Evolutionary conservation across 1,140 invertebrate species (phyloP).

Genomic region (Diachasmimorpha longicaudata): DNA sequence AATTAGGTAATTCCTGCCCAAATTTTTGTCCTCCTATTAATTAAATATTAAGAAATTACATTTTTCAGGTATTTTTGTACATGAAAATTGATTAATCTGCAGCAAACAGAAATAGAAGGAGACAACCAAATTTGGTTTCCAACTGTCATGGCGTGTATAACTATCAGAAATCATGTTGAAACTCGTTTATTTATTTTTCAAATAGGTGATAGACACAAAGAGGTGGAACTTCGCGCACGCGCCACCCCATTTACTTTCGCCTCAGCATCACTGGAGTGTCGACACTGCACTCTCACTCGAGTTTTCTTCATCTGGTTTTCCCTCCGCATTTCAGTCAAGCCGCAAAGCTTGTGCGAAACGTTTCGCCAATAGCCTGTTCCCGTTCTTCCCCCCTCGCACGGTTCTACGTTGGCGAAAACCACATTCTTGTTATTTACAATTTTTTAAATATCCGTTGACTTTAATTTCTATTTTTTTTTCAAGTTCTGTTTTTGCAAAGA

Average conservation of each 20-base stretch:
- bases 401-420: too few species aligned
- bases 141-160: background rate
- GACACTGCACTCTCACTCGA: background rate
- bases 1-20: too few species aligned
- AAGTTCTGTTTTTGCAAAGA: too few species aligned
- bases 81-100: too few species aligned
- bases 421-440: too few species aligned
- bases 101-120: background rate
- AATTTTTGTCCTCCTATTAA: too few species aligned
- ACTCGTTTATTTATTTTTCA: background rate
- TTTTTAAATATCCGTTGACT: too few species aligned
- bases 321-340: conserved; percentile 5
- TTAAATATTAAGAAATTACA: too few species aligned
- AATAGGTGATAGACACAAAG: background rate
- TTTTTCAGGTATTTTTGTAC: too few species aligned
- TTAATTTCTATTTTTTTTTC: background rate
- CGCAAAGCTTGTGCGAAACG: conserved; percentile 10
- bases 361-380: background rate
- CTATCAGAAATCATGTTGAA: background rate
- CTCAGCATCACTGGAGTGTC: background rate
- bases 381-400: background rate
- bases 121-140: background rate
- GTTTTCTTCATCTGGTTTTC: conserved; percentile 20
- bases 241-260: background rate
- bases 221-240: conserved; percentile 1